phyloP scores from a whole-genome alignment of 2,888 invertebrate genomes.

The Phaedon cochleariae region DNA sequence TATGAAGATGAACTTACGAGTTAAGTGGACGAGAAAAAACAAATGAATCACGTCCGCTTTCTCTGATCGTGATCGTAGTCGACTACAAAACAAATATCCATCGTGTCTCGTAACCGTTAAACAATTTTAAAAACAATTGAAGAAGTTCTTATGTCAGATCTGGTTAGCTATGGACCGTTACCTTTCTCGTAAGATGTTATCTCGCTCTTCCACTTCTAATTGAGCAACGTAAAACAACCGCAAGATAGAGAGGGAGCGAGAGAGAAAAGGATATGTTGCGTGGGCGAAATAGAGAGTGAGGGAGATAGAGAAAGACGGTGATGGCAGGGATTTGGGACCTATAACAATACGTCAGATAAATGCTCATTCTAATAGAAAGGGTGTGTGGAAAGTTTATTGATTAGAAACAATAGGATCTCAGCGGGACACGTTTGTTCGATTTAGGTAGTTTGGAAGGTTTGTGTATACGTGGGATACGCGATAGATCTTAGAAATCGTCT shows the following conservation, averaged over 20 bases:
- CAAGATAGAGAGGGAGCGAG: constrained; percentile 25
- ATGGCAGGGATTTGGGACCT: constrained; percentile 10
- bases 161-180: constrained; percentile 34
- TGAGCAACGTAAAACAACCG: constrained; percentile 36
- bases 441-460: constrained; percentile 1
- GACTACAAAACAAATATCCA: constrained; percentile 7
- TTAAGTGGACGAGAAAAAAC: no score
- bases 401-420: constrained; percentile 57
- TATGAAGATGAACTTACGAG: no score
- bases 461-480: not conserved
- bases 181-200: constrained; percentile 29
- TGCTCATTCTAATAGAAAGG: constrained; percentile 30
- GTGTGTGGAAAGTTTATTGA: constrained; percentile 40
- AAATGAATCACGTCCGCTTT: not conserved
- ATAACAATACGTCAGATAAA: constrained; percentile 38
- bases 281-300: not conserved
- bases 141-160: constrained; percentile 44
- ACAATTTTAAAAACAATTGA: constrained; percentile 31
- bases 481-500: not conserved
- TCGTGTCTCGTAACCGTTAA: constrained; percentile 12
- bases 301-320: not conserved
- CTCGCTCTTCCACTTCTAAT: constrained; percentile 32
- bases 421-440: constrained; percentile 35
- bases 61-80: not conserved
- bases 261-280: constrained; percentile 7